phyloP scores from a whole-genome alignment of 1,140 invertebrate species.

The Conopomorpha cramerella region DNA sequence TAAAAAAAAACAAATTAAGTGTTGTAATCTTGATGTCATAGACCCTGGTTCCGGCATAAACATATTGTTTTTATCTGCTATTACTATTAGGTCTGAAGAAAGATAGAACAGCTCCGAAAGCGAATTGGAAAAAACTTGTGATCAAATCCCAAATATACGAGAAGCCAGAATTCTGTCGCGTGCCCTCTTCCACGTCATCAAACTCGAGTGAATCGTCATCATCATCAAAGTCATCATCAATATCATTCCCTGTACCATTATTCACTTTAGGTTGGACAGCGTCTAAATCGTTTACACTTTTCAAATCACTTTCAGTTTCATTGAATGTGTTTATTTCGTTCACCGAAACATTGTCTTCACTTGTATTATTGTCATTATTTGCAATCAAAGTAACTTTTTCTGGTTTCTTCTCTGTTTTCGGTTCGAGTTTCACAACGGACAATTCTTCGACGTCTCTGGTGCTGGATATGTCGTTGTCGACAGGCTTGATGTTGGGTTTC shows the following conservation, averaged over 20 bases:
- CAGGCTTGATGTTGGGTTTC: conserved; percentile 14
- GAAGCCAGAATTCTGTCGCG: conserved; percentile 22
- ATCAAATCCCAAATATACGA: conserved; percentile 30
- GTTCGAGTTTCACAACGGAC: conserved; percentile 19
- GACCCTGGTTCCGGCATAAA: no score
- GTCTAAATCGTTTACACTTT: no score
- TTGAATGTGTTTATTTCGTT: no score
- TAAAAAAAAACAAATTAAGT: no score
- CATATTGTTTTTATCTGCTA: no score
- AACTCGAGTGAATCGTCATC: conserved; percentile 22
- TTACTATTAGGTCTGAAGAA: no score
- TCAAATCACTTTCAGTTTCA: no score
- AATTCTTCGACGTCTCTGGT: conserved; percentile 39
- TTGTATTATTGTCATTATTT: conserved; percentile 31
- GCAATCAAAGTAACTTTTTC: conserved; percentile 37
- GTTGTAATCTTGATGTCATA: no score
- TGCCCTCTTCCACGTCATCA: conserved; percentile 10
- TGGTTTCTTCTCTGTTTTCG: conserved; percentile 34
- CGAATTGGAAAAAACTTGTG: conserved; percentile 27
- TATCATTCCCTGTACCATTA: conserved; percentile 19
- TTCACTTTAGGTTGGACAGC: conserved; percentile 10
- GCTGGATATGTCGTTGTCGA: conserved; percentile 31
- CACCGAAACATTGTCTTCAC: no score
- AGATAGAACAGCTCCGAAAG: no score
- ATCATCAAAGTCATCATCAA: conserved; percentile 17